These are phyloP conservation scores for Sebastes steindachneri DNA, from an alignment of 2,797 vertebrate species.

Conservation along the genomic window DNA sequence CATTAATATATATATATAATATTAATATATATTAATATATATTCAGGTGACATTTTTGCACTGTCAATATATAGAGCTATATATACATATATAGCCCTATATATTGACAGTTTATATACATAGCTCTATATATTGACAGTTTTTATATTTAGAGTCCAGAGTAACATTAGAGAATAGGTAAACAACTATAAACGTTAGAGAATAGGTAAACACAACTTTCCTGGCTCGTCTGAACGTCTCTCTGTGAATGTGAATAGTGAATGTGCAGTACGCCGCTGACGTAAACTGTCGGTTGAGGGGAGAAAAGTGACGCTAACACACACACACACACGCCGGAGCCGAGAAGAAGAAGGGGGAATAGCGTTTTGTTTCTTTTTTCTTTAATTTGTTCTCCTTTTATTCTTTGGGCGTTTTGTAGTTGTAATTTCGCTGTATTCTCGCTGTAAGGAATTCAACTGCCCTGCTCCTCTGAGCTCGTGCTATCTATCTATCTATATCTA, in stretches of 20 bases:
- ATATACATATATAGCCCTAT: too few relatives aligned
- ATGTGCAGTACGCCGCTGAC: slow-evolving; percentile 68
- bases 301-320: slow-evolving; percentile 73
- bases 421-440: slow-evolving; percentile 17
- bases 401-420: slow-evolving; percentile 58
- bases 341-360: slow-evolving; percentile 63
- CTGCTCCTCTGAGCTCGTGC: not conserved
- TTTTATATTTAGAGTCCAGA: not conserved
- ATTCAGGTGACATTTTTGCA: too few relatives aligned
- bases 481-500: too few relatives aligned
- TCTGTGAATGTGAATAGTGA: slow-evolving; percentile 1
- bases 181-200: not conserved
- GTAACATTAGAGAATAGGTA: too few relatives aligned
- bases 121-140: too few relatives aligned
- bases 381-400: slow-evolving; percentile 73
- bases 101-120: too few relatives aligned
- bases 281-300: slow-evolving; percentile 65
- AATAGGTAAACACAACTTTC: slow-evolving; percentile 10
- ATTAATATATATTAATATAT: too few relatives aligned
- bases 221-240: slow-evolving; percentile 41
- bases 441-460: not conserved
- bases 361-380: slow-evolving; percentile 82
- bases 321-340: slow-evolving; percentile 57
- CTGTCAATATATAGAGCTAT: too few relatives aligned
- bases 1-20: too few relatives aligned